phyloP scores from a whole-genome alignment of 23 tunicate genomes.

The Ciona savignyi region DNA sequence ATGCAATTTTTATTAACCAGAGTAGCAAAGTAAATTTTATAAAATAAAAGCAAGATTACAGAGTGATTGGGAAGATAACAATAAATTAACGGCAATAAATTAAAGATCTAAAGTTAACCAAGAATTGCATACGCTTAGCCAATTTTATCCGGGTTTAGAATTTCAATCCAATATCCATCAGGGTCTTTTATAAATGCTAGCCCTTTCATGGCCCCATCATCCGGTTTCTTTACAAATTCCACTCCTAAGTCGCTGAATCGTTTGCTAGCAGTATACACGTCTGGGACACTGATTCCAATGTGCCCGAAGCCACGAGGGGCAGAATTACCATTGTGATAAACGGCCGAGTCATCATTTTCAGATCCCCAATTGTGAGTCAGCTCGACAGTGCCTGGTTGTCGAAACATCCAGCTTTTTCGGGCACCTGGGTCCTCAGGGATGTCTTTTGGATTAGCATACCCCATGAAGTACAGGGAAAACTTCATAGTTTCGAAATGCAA shows the following conservation, averaged over 20 bases:
- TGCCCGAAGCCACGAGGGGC: slow-evolving; percentile 91
- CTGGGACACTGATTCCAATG: slow-evolving; percentile 68
- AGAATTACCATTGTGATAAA: slow-evolving; percentile 83
- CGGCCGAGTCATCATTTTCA: slow-evolving; percentile 22
- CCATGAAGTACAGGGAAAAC: too few species aligned
- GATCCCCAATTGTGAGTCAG: too few species aligned
- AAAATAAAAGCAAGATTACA: too few species aligned
- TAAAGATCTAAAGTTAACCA: too few species aligned
- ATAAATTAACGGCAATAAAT: too few species aligned
- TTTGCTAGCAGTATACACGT: slow-evolving; percentile 82
- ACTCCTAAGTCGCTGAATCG: slow-evolving; percentile 66
- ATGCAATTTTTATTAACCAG: too few species aligned
- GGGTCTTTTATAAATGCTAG: slow-evolving; percentile 49
- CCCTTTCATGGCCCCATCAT: slow-evolving; percentile 60
- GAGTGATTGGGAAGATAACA: too few species aligned
- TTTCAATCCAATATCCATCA: too few species aligned
- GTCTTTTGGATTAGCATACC: slow-evolving; percentile 46
- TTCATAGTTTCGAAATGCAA: slow-evolving; percentile 45
- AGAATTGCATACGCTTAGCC: too few species aligned
- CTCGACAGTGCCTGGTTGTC: too few species aligned
- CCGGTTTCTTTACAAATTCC: slow-evolving; percentile 75
- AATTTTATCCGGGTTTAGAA: slow-evolving; percentile 40
- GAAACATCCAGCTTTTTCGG: too few species aligned
- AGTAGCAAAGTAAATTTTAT: too few species aligned
- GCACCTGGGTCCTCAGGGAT: slow-evolving; percentile 46